phyloP scores from a whole-genome alignment of 1,140 invertebrate genomes.

The Macrobrachium rosenbergii region DNA sequence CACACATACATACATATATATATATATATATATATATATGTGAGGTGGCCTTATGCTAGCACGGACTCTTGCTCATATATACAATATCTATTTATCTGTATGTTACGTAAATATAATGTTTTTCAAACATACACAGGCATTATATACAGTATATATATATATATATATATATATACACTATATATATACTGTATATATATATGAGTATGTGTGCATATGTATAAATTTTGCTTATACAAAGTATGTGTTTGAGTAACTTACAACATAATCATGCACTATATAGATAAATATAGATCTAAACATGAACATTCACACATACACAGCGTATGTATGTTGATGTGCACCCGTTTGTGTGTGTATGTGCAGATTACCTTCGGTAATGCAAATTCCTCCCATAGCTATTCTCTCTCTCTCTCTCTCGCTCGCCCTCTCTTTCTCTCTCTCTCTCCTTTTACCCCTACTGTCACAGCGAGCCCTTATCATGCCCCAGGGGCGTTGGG shows the following conservation, averaged over 20 bases:
- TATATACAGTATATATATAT: background rate
- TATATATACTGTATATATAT: background rate
- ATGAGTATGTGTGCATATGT: conserved; percentile 1
- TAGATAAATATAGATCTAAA: background rate
- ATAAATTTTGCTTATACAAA: too few species aligned
- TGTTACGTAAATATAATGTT: too few species aligned
- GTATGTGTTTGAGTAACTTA: background rate
- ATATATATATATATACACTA: conserved; percentile 27
- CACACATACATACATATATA: background rate
- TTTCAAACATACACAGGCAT: background rate
- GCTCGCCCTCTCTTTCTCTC: background rate
- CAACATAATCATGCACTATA: background rate
- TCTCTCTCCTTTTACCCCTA: background rate
- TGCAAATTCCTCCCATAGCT: background rate
- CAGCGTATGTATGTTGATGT: conserved; percentile 14
- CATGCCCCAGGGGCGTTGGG: conserved; percentile 50
- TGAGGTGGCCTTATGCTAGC: too few species aligned
- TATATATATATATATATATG: background rate
- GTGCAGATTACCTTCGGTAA: background rate
- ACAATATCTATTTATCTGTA: background rate
- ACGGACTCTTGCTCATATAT: too few species aligned
- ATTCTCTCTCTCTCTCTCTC: background rate
- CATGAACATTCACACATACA: too few species aligned
- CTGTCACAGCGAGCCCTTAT: conserved; percentile 11
- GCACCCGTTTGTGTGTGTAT: background rate